Conservation (phyloP, 1,140 invertebrate genomes). For the Capitella teleta region DNA sequence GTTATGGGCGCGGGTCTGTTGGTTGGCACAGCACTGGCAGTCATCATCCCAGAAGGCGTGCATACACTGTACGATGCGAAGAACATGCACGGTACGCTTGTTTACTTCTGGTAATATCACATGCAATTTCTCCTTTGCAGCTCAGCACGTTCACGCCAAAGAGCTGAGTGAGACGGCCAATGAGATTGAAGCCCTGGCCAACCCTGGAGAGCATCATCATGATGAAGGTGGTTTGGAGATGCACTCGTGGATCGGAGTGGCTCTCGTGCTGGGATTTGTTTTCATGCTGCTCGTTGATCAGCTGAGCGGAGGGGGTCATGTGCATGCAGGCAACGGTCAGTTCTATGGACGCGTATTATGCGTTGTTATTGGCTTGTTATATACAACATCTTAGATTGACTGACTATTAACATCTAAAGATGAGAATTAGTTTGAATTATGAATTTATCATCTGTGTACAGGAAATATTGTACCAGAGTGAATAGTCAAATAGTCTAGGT, state of each 20-base stretch:
- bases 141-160: background rate
- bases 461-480: no score
- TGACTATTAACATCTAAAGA: no score
- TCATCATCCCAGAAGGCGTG: conserved; percentile 98
- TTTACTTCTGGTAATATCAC: no score
- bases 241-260: conserved; percentile 53
- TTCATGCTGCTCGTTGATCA: conserved; percentile 97
- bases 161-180: background rate
- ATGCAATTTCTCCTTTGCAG: background rate
- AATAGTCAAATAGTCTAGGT: no score
- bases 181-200: background rate
- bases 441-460: no score
- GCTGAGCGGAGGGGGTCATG: conserved; percentile 38
- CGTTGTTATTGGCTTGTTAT: no score
- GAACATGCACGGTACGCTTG: no score
- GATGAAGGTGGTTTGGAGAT: conserved; percentile 21
- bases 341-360: no score
- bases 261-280: conserved; percentile 77
- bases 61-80: conserved; percentile 63
- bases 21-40: conserved; percentile 92
- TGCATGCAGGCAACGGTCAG: background rate
- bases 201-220: conserved; percentile 20
- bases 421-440: no score
- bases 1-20: conserved; percentile 90
- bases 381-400: no score